Conservation (phyloP, 1,140 invertebrate genomes). For the Drosophila insularis region DNA sequence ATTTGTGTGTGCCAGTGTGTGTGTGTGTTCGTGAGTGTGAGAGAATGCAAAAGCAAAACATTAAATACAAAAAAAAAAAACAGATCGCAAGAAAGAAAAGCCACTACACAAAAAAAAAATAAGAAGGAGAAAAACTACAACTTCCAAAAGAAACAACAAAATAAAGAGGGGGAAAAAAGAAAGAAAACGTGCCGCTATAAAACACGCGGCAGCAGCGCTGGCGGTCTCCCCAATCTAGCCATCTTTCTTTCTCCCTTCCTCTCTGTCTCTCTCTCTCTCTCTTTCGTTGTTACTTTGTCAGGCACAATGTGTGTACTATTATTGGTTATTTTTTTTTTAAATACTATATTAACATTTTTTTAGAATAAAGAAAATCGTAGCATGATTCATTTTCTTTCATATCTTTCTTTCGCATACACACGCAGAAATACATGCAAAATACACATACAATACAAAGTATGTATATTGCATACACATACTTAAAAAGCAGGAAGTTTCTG, state of each 20-base stretch:
- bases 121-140: conserved; percentile 25
- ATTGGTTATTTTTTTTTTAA: no score
- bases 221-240: conserved; percentile 12
- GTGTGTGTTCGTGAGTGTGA: conserved; percentile 20
- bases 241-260: conserved; percentile 30
- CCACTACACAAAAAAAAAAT: conserved; percentile 13
- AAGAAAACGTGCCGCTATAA: conserved; percentile 64
- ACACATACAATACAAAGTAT: conserved; percentile 5
- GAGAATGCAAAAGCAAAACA: conserved; percentile 73
- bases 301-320: no score
- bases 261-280: neutral
- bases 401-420: conserved; percentile 11
- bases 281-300: no score
- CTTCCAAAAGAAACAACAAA: conserved; percentile 53
- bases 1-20: conserved; percentile 1
- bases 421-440: no score
- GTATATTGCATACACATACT: conserved; percentile 18
- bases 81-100: conserved; percentile 47
- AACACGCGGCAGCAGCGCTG: conserved; percentile 54
- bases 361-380: conserved; percentile 1
- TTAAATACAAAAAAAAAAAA: conserved; percentile 38
- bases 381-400: conserved; percentile 44
- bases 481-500: conserved; percentile 9
- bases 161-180: conserved; percentile 41
- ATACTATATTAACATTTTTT: no score